Base-by-base conservation (phyloP, 2,113 vertebrate species). In the Epinephelus fuscoguttatus region DNA sequence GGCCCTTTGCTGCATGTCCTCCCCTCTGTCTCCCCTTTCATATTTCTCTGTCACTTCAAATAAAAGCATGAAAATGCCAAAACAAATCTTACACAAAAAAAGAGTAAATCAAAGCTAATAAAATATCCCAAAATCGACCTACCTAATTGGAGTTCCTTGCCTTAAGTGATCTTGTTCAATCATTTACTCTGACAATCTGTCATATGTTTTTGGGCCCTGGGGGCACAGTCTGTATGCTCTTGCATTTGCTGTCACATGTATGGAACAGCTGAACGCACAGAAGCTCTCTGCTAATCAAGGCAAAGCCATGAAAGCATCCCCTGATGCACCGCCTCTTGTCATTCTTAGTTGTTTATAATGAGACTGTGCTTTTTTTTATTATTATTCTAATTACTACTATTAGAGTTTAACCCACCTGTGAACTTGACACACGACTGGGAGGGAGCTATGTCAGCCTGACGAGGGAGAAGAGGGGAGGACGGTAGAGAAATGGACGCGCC, bases 401-500 rank as follows among this genome's bases (percentile, higher is more conserved):
- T 57, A 79, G 83, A 45, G 45, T 9, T 60, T 0, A 66, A 90
- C 93, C 76, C 95, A 99, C 98, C 98, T 97, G 97, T 96, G 55
- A 97, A 98, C 84, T 95, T 97, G 89, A 96, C 95, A 93, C 87
- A 96, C 14, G 95, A 89, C 60, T 96, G 96, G 19, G 97, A 95
- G 50, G 96, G 96, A 70, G 94, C 84, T 14, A 96, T 76, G 84
- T 95, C 95, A 56, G 96, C 92, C 91, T 97, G 97, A 52, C 96
- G 96, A 37, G 97, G 97, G 74, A 99, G 95, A 76, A 99, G 93
- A 13, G 98, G 98, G 0, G 98, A 99, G 17, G 98, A 98, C 0
- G 98, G 98, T 72, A 99, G 87, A 0, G 98, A 99, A 92, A 99
- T 96, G 1, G 98, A 99, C 60, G 96, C 94, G 1, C 97, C 97